Evolutionary conservation across 2,888 invertebrate species (phyloP), one percentile per base, ranked within the genome.

Genomic region (Disparrhopalites patrizii): DNA sequence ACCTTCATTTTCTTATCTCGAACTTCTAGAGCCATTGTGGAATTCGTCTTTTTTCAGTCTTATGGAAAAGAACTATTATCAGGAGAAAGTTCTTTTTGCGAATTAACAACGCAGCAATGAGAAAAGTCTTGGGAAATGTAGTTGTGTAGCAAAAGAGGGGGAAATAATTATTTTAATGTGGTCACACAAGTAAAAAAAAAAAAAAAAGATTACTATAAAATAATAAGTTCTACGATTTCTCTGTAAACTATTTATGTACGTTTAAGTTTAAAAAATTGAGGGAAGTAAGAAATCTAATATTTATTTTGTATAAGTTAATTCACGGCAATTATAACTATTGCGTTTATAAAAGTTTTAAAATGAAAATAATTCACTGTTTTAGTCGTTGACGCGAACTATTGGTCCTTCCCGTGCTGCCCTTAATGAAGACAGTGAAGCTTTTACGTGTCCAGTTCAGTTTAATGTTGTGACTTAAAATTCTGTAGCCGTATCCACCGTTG

Each of bases 381-480:
- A 52, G 54, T 31, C 71, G 69, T 68, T 71, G 71, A 62, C 64
- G 67, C 1, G 69, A 67, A 60, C 68, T 65, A 57, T 71, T 69
- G 1, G 64, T 68, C 31, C 70, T 55, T 28, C 71, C 71, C 55
- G 68, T 71, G 20, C 70, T 68, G 64, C 68, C 62, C 38, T 68
- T 70, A 33, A 67, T 68, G 38, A 68, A 55, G 18, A 69, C 65
- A 40, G 61, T 60, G 23, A 62, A 60, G 50, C 67, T 67, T 40
- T 64, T 64, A 27, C 69, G 31, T 50, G 58, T 68, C 66, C 66
- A 70, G 62, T 70, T 70, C 10, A 68, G 58, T 47, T 71, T 69
- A 15, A 65, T 67, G 47, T 56, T 68, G 18, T 66, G 52, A 52
- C 71, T 71, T 54, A 71, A 43, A 52, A 52, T 52, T 40, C 54